Percentiles rank a stretch among this genome's conserved stretches.
Conservation (phyloP, 1,140 invertebrate genomes). For the Zaprionus inermis region DNA sequence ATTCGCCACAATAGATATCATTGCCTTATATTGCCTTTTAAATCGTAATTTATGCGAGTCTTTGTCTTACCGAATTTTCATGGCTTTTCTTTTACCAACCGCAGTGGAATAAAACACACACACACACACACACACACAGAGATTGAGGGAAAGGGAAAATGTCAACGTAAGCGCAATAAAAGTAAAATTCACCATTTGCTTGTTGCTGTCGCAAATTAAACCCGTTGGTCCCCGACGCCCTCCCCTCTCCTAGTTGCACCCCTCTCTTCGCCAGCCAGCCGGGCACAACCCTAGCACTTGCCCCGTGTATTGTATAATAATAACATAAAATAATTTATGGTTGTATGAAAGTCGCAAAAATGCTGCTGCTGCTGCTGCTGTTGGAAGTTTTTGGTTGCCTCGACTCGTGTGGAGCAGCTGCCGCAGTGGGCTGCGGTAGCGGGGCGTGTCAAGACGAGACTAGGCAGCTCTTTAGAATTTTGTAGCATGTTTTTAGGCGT, state of each 20-base stretch:
- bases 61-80: slow-evolving; percentile 21
- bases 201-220: slow-evolving; percentile 39
- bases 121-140: background rate
- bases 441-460: slow-evolving; percentile 17
- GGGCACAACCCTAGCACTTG: slow-evolving; percentile 13
- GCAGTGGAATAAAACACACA: slow-evolving; percentile 1
- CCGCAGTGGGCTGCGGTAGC: slow-evolving; percentile 9
- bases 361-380: slow-evolving; percentile 28
- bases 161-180: slow-evolving; percentile 51
- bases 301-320: slow-evolving; percentile 73
- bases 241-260: background rate
- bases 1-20: slow-evolving; percentile 2
- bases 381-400: slow-evolving; percentile 19
- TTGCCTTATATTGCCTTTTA: slow-evolving; percentile 4
- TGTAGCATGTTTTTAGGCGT: slow-evolving; percentile 54
- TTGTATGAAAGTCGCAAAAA: slow-evolving; percentile 77
- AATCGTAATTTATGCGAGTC: slow-evolving; percentile 18
- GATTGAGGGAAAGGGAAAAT: background rate
- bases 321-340: slow-evolving; percentile 79
- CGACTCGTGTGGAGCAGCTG: slow-evolving; percentile 23
- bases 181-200: slow-evolving; percentile 53
- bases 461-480: slow-evolving; percentile 61
- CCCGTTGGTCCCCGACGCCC: slow-evolving; percentile 3
- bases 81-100: background rate
- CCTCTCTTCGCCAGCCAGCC: background rate